Base-by-base conservation (phyloP, 2,888 invertebrate species). In the Brenthis daphne region DNA sequence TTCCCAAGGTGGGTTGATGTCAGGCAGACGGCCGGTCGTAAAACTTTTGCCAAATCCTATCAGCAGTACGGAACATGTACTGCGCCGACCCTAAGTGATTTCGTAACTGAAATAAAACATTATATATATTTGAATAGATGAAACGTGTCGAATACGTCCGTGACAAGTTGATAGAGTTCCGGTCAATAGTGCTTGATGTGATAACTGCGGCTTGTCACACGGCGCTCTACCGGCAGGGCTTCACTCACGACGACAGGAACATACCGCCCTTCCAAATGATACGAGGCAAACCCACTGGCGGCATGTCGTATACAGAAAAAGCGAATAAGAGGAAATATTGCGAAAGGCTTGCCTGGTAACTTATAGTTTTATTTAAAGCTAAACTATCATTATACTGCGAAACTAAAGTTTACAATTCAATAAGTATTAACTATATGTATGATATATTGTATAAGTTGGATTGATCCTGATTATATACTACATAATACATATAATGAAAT, bases 281-380 rank as follows among this genome's bases (percentile, higher is more conserved):
- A 6, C 79, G 94, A n/a, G 94, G 94, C 43, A 94, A 94, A 79
- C 93, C 94, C 69, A 93, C 94, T 0, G 94, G 94, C 24, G 96
- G 96, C 75, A 96, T 97, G 94, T 96, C 97, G 4, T 98, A 97
- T 82, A 97, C 97, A 61, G 97, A 98, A 80, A 97, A 97, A 80
- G 96, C 97, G 0, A 95, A 95, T 77, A 98, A 98, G 81, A 94
- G 96, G 73, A 95, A 95, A 76, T 96, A 96, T 82, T 98, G 97
- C 81, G 94, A 95, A 80, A 92, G 97, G 72, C 91, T 98, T 2
- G 95, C 97, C 51, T 94, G 96, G 97, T 97, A 91, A 83, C 48
- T 64, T 56, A 53, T 37, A 11, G 11, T 8, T 29, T 29, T 29
- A 29, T 29, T 29, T 4, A 29, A 24, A 24, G 24, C 24, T 24